Conservation (phyloP, 2,113 vertebrate genomes). For the Indicator maculatus region DNA sequence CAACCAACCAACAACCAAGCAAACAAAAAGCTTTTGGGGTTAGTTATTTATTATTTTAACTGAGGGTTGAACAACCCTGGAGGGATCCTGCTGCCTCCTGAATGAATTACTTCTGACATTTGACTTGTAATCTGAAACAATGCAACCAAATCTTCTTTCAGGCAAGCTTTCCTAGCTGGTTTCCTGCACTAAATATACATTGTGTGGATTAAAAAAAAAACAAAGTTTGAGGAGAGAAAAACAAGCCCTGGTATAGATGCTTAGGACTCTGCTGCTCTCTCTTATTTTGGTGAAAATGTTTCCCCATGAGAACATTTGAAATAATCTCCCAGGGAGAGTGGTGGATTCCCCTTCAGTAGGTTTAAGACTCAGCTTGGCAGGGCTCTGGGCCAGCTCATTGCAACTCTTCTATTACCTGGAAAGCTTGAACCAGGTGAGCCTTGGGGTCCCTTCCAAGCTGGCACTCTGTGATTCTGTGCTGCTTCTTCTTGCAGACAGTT, state of each 20-base stretch:
- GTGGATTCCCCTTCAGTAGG: too few species aligned
- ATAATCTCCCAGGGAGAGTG: too few species aligned
- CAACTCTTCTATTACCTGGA: too few species aligned
- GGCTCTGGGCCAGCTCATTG: too few species aligned
- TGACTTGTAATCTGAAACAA: slow-evolving; percentile 8
- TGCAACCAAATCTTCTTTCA: not conserved
- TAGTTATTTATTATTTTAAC: slow-evolving; percentile 32
- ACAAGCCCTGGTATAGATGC: not conserved
- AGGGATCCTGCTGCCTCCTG: not conserved
- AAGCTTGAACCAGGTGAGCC: too few species aligned
- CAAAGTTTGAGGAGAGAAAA: not conserved
- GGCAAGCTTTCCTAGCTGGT: not conserved
- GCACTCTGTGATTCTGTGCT: too few species aligned
- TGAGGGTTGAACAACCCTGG: not conserved
- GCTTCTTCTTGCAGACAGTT: not conserved
- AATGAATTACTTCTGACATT: slow-evolving; percentile 34
- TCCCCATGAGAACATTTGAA: too few species aligned
- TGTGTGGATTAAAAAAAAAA: not conserved
- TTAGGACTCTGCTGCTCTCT: not conserved
- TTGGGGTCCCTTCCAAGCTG: too few species aligned
- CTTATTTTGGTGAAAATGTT: not conserved
- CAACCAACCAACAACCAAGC: too few species aligned
- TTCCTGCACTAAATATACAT: not conserved
- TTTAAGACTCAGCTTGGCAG: too few species aligned
- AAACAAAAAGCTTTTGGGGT: not conserved